A percentile compares a stretch with the other conserved stretches of the same genome.
phyloP scores from a whole-genome alignment of 2,797 vertebrate genomes.

The Hyperoplus immaculatus region DNA sequence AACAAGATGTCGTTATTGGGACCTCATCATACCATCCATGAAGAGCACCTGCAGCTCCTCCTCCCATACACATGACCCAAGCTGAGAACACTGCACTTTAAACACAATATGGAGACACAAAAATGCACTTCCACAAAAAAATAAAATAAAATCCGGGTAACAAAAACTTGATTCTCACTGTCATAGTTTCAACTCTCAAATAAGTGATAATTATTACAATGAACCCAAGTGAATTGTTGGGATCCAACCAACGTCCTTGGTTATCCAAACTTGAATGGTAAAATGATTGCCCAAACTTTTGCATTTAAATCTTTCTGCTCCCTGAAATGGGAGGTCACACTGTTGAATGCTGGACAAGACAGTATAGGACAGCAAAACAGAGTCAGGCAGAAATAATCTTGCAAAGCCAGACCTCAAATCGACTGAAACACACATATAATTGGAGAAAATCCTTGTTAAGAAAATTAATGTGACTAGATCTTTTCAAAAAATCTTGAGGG shows the following conservation, averaged over 20 bases:
- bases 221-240: neutral
- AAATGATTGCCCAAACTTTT: neutral
- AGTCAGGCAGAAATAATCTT: neutral
- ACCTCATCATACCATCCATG: conserved; percentile 49
- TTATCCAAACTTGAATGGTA: neutral
- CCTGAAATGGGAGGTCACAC: neutral
- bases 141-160: neutral
- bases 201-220: neutral
- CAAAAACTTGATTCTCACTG: neutral
- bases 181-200: neutral
- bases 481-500: too few species aligned
- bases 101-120: conserved; percentile 9
- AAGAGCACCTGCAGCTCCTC: conserved; percentile 25
- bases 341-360: neutral
- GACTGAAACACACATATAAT: too few species aligned
- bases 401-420: neutral
- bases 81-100: conserved; percentile 7
- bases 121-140: neutral
- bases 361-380: neutral
- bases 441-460: too few species aligned
- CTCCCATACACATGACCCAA: neutral
- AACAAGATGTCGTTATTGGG: conserved; percentile 49
- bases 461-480: too few species aligned
- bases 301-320: neutral
- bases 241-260: neutral